These are phyloP conservation scores for Aurelia sp. DNA, from an alignment of 30 jellyfish, hydroid and myxozoan genomes.

Conservation along the genomic window DNA sequence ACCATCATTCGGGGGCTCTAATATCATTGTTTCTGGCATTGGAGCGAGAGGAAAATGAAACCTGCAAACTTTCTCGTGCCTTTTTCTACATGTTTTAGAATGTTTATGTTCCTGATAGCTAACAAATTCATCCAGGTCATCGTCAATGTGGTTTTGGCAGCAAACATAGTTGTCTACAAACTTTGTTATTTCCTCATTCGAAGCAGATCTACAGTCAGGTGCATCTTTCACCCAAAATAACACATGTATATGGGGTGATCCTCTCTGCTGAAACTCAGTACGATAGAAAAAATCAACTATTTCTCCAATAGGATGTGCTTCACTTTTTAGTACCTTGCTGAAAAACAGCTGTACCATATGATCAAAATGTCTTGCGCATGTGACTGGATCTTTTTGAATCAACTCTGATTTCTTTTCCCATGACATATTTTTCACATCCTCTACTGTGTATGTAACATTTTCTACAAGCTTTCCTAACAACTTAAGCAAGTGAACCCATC, in stretches of 20 bases:
- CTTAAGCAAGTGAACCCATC: background rate
- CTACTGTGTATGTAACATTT: background rate
- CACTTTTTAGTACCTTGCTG: constrained; percentile 17
- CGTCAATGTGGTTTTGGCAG: background rate
- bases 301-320: constrained; percentile 17
- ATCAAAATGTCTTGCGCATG: background rate
- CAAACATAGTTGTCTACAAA: constrained; percentile 44
- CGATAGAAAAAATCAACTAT: constrained; percentile 14
- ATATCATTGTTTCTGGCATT: constrained; percentile 18
- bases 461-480: constrained; percentile 11
- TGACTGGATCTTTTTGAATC: constrained; percentile 10
- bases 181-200: background rate
- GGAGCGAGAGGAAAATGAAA: constrained; percentile 48
- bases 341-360: constrained; percentile 20
- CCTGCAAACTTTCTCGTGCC: constrained; percentile 33
- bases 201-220: constrained; percentile 1
- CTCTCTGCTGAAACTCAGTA: constrained; percentile 35
- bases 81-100: constrained; percentile 64
- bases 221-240: constrained; percentile 44
- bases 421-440: constrained; percentile 17
- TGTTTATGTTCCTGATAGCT: constrained; percentile 52
- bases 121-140: constrained; percentile 10
- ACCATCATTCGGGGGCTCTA: background rate
- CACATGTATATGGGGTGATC: constrained; percentile 57
- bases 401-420: constrained; percentile 30